These are phyloP conservation scores for Tympanoctomys barrerae DNA, from an alignment of 2,797 vertebrate species.

Conservation along the genomic window DNA sequence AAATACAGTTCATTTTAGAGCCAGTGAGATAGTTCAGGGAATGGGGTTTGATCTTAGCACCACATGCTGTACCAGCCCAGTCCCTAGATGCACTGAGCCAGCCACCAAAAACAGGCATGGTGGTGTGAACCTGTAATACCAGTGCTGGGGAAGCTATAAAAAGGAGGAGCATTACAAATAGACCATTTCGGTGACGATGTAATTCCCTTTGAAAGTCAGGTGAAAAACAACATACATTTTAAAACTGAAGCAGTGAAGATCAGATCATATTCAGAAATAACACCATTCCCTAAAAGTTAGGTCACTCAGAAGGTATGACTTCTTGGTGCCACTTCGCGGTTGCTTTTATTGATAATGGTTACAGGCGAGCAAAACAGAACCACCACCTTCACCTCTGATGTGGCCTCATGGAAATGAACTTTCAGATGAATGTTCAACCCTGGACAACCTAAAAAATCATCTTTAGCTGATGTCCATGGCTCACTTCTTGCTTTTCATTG, in stretches of 20 bases:
- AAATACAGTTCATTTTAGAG: background rate
- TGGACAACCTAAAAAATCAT: slow-evolving; percentile 80
- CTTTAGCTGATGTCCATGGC: slow-evolving; percentile 82
- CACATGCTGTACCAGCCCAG: no score
- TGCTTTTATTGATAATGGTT: slow-evolving; percentile 75
- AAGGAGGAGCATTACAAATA: background rate
- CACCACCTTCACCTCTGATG: slow-evolving; percentile 72
- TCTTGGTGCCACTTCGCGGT: slow-evolving; percentile 9
- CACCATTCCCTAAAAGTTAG: background rate
- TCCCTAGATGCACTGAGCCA: no score
- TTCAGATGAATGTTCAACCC: slow-evolving; percentile 80
- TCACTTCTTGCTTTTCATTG: slow-evolving; percentile 84
- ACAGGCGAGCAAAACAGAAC: slow-evolving; percentile 78
- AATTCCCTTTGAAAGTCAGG: slow-evolving; percentile 43
- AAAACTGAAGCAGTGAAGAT: slow-evolving; percentile 16
- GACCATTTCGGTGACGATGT: slow-evolving; percentile 31
- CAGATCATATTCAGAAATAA: slow-evolving; percentile 45
- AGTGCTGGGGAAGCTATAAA: no score
- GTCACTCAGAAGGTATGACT: slow-evolving; percentile 42
- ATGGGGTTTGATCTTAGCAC: no score
- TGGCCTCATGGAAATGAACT: slow-evolving; percentile 74
- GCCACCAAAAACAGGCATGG: no score
- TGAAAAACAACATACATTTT: background rate
- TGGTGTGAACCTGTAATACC: no score
- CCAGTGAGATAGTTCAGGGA: no score